phyloP scores from a whole-genome alignment of 2,888 invertebrate species.

The Hirtodrosophila duncani region DNA sequence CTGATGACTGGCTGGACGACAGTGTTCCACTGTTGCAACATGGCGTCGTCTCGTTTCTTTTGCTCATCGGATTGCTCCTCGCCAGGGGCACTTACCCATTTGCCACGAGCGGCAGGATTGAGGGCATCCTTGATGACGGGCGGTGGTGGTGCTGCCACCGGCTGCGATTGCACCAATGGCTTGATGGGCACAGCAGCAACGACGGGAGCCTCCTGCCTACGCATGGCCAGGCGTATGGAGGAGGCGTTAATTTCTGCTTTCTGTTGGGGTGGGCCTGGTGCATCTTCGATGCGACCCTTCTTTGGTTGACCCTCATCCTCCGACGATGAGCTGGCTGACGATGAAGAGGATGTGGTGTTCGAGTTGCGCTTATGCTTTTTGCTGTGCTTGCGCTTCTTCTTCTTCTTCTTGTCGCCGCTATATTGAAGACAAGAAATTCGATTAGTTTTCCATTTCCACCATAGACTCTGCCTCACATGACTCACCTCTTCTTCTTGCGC shows the following conservation, averaged over 20 bases:
- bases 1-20: conserved; percentile 80
- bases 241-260: conserved; percentile 73
- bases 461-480: too few relatives aligned
- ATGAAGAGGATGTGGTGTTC: conserved; percentile 57
- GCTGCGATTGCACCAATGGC: conserved; percentile 74
- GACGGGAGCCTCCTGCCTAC: conserved; percentile 42
- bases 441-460: too few relatives aligned
- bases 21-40: conserved; percentile 81
- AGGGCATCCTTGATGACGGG: conserved; percentile 46
- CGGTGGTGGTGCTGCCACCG: conserved; percentile 45
- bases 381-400: conserved; percentile 78
- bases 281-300: conserved; percentile 29
- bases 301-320: conserved; percentile 59
- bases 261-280: conserved; percentile 8
- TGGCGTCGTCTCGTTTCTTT: conserved; percentile 79
- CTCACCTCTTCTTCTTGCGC: conserved; percentile 81
- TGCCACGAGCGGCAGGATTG: conserved; percentile 49
- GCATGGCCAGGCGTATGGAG: conserved; percentile 84
- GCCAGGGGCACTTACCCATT: conserved; percentile 76
- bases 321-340: conserved; percentile 62
- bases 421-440: background rate
- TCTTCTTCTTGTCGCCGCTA: conserved; percentile 79
- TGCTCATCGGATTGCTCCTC: conserved; percentile 53
- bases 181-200: background rate
- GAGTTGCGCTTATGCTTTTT: conserved; percentile 78